Conservation (phyloP, 2,888 invertebrate species). For the Trissolcus brochymenae region DNA sequence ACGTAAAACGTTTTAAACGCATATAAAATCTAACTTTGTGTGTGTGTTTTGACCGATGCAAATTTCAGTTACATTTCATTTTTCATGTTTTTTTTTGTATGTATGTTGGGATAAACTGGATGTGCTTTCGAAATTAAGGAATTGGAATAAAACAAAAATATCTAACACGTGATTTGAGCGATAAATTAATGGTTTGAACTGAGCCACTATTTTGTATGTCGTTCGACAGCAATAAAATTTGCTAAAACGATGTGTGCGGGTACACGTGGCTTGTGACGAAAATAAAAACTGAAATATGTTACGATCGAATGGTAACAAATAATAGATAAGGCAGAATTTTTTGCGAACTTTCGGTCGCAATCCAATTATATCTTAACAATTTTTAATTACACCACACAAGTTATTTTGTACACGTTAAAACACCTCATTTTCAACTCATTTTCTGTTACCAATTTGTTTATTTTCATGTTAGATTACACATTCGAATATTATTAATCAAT, state of each 20-base stretch:
- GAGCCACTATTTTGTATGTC: slow-evolving; percentile 6
- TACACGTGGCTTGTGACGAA: background rate
- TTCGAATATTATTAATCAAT: no score
- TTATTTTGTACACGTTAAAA: no score
- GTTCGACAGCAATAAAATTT: background rate
- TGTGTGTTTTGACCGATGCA: slow-evolving; percentile 5
- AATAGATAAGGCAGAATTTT: background rate
- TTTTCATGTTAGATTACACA: no score
- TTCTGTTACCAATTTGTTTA: no score
- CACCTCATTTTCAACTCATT: no score
- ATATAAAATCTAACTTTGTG: slow-evolving; percentile 11
- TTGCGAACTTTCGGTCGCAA: no score
- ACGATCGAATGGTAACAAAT: background rate
- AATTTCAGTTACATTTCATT: slow-evolving; percentile 16
- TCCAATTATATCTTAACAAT: no score
- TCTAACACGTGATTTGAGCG: slow-evolving; percentile 13
- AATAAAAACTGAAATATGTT: background rate
- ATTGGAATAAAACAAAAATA: slow-evolving; percentile 28
- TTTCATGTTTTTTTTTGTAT: background rate
- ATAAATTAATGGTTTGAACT: slow-evolving; percentile 14
- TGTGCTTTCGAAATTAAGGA: slow-evolving; percentile 18
- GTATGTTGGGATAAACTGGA: background rate
- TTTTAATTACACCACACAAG: no score
- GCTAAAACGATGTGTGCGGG: background rate
- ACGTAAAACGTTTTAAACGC: slow-evolving; percentile 21